These are phyloP conservation scores for Smutsia temminckii DNA, from an alignment of 2,797 vertebrate species.

Conservation along the genomic window DNA sequence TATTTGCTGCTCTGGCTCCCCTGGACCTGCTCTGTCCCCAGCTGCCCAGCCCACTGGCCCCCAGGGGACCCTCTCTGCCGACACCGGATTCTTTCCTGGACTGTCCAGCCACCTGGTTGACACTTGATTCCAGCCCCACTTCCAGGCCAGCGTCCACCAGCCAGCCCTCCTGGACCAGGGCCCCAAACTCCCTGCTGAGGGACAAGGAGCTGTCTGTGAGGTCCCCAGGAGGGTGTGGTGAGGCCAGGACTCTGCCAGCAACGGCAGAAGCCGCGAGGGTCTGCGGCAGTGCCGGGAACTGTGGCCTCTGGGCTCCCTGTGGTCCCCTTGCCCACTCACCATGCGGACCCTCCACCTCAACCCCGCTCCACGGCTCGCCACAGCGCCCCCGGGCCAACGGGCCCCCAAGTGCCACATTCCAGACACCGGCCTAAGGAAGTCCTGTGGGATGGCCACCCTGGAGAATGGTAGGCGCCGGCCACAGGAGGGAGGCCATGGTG, in stretches of 20 bases:
- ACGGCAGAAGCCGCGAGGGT: not conserved
- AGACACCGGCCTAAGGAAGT: constrained; percentile 83
- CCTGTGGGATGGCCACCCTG: constrained; percentile 82
- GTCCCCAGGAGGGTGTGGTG: constrained; percentile 8
- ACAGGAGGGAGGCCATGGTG: fast-evolving
- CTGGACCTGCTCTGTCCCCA: not conserved
- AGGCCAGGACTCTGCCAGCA: constrained; percentile 2
- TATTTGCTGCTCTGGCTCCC: constrained; percentile 23
- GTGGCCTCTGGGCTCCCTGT: not conserved
- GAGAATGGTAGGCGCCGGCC: constrained; percentile 82
- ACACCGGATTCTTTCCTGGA: constrained; percentile 45
- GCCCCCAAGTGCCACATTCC: constrained; percentile 54
- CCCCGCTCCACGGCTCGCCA: not conserved
- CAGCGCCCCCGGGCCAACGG: not conserved
- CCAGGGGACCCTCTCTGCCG: constrained; percentile 18
- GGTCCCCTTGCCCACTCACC: not conserved
- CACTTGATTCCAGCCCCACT: constrained; percentile 58
- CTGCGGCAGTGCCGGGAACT: not conserved
- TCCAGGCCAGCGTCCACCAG: constrained; percentile 59
- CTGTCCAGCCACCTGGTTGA: constrained; percentile 5
- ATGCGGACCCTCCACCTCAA: constrained; percentile 66
- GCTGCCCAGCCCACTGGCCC: constrained; percentile 42
- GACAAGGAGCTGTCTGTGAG: constrained; percentile 69
- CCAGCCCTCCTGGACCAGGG: constrained; percentile 1
- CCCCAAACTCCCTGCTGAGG: not conserved